Base-by-base conservation (phyloP, 2,888 invertebrate genomes). In the Anagyrus pseudococci region DNA sequence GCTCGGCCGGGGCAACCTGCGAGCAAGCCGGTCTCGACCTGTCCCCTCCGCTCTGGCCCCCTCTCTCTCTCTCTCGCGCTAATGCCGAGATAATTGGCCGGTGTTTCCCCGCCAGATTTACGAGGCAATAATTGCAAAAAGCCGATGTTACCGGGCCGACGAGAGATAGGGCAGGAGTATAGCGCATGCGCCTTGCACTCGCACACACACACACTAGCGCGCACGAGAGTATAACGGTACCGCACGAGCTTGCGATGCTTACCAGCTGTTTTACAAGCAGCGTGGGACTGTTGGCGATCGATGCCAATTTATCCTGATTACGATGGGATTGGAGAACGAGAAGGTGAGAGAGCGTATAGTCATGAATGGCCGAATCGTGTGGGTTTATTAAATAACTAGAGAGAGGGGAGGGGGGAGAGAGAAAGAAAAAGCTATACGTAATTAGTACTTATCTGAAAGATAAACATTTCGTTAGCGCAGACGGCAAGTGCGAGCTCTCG, bases 21-120 rank as follows among this genome's bases (percentile, higher is more conserved):
- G 25, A 20, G 29, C 53, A 17, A 20, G 55, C 22, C 4, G 47
- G 10, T n/a, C n/a, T n/a, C n/a, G n/a, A n/a, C n/a, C n/a, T n/a
- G n/a, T n/a, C n/a, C n/a, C n/a, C n/a, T n/a, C n/a, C n/a, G n/a
- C n/a, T n/a, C n/a, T n/a, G n/a, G n/a, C n/a, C n/a, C n/a, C n/a
- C n/a, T n/a, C n/a, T n/a, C n/a, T n/a, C n/a, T n/a, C 44, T 6
- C 17, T 10, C 44, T 44, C 58, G 59, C 70, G 69, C 67, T 72
- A 74, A 73, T 73, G 68, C 71, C 72, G 66, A 70, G 72, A 72
- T 74, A 72, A 75, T 74, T 74, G 73, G 72, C 70, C 62, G 66
- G 53, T 65, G 70, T 68, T 70, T 68, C 69, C 33, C 49, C 62
- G 67, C 54, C 66, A 69, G 72, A 74, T 73, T 72, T 71, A 73